Evolutionary conservation across 2,888 invertebrate species (phyloP).

Genomic region (Lamellibrachia columna): DNA sequence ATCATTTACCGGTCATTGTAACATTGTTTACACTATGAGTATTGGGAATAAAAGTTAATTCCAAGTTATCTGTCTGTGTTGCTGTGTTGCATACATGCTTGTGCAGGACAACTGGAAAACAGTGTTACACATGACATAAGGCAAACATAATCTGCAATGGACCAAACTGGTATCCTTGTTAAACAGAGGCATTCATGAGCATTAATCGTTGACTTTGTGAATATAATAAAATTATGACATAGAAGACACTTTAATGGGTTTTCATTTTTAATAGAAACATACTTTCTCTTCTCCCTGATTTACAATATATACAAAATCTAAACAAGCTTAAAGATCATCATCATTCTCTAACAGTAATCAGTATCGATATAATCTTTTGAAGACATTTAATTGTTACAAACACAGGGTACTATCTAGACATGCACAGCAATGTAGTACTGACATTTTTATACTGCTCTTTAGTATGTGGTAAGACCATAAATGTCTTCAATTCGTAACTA

Average conservation of each 20-base stretch:
- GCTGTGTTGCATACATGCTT: too few species aligned
- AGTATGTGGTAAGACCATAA: background rate
- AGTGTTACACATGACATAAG: background rate
- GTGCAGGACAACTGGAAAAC: too few species aligned
- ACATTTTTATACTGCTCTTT: slow-evolving; percentile 1
- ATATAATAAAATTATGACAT: background rate
- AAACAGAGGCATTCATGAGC: background rate
- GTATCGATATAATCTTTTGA: slow-evolving; percentile 4
- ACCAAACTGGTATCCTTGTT: background rate
- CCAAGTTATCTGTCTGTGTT: too few species aligned
- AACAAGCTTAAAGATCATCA: background rate
- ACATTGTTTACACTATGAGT: too few species aligned
- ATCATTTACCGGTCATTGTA: too few species aligned
- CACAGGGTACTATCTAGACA: background rate
- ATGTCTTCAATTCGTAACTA: background rate
- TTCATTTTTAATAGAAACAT: slow-evolving; percentile 13
- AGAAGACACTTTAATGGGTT: background rate
- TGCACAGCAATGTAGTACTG: background rate
- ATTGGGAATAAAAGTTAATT: too few species aligned
- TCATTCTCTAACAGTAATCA: background rate
- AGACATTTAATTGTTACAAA: background rate
- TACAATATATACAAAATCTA: slow-evolving; percentile 16
- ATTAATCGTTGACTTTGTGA: background rate
- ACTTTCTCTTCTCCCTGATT: background rate
- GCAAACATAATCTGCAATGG: background rate